A percentile compares a stretch with the other conserved stretches of the same genome.
phyloP scores from a whole-genome alignment of 2,888 invertebrate genomes.

The Hemaris fuciformis region DNA sequence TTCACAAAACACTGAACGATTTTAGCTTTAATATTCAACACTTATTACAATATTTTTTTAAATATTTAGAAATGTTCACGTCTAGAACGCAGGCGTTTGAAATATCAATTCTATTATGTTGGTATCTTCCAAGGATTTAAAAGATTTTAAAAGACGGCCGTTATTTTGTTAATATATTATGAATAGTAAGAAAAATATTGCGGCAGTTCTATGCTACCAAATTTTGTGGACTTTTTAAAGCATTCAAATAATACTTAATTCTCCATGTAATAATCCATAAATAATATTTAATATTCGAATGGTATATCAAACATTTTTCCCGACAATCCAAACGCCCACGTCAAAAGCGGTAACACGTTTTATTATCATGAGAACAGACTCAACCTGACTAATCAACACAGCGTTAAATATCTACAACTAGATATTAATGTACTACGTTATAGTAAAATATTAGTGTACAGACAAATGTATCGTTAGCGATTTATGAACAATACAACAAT shows the following conservation, averaged over 20 bases:
- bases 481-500: slow-evolving; percentile 33
- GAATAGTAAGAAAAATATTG: too few species aligned
- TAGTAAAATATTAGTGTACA: slow-evolving; percentile 22
- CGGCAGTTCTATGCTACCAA: too few species aligned
- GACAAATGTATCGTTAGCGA: slow-evolving; percentile 30
- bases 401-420: slow-evolving; percentile 62
- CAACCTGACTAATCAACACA: slow-evolving; percentile 62
- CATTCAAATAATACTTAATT: too few species aligned
- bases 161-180: too few species aligned
- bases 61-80: slow-evolving; percentile 45
- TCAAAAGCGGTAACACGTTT: slow-evolving; percentile 22
- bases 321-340: not conserved
- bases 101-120: not conserved
- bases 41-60: slow-evolving; percentile 63
- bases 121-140: too few species aligned
- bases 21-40: slow-evolving; percentile 70
- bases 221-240: too few species aligned
- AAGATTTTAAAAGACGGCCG: too few species aligned
- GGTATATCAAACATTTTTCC: not conserved
- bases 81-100: not conserved
- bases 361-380: slow-evolving; percentile 61
- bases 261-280: too few species aligned
- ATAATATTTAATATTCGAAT: not conserved
- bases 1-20: slow-evolving; percentile 54
- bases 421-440: slow-evolving; percentile 34